Conservation (phyloP, 2,113 vertebrate genomes). For the Tychaedon coryphoeus region DNA sequence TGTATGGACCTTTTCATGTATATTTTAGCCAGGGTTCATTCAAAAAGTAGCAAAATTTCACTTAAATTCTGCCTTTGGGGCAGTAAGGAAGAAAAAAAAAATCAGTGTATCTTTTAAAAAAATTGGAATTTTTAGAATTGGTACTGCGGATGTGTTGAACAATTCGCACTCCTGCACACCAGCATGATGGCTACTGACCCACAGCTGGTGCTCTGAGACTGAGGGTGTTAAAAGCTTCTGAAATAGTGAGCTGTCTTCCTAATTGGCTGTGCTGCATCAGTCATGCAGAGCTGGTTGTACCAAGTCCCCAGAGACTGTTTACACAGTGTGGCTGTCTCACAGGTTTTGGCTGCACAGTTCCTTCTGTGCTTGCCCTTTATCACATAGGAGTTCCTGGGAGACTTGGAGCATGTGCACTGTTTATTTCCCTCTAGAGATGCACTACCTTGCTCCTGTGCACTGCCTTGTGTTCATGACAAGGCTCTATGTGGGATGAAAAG, state of each 20-base stretch:
- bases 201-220: not conserved
- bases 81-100: not conserved
- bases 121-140: not conserved
- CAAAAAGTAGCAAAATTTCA: not conserved
- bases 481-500: not conserved
- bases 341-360: not conserved
- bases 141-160: not conserved
- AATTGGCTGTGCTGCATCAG: not conserved
- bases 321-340: not conserved
- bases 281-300: not conserved
- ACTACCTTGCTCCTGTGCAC: not conserved
- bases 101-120: not conserved
- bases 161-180: not conserved
- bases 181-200: not conserved
- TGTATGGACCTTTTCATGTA: rapidly evolving
- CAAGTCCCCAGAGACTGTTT: not conserved
- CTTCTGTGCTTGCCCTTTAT: not conserved
- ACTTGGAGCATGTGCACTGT: not conserved
- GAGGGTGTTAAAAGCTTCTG: conserved; percentile 23
- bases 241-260: not conserved
- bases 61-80: not conserved
- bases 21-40: not conserved
- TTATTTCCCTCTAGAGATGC: not conserved
- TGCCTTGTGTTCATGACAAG: not conserved
- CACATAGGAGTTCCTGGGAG: not conserved